Conservation (phyloP, 2,113 vertebrate species). For the Cyrtonyx montezumae region DNA sequence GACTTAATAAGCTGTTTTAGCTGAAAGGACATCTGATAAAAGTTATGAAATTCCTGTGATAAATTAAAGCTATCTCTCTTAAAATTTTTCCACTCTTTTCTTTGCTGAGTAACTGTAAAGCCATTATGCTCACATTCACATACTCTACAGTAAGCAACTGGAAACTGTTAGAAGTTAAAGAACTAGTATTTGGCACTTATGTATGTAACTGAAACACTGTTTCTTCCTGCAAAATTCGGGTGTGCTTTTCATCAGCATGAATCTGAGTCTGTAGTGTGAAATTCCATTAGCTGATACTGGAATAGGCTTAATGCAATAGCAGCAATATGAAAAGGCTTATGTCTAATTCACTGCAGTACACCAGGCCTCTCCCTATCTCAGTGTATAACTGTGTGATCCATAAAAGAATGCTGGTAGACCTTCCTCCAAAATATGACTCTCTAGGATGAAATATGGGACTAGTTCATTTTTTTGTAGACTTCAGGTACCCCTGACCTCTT, state of each 20-base stretch:
- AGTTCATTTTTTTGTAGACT: constrained; percentile 73
- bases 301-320: not conserved
- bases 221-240: constrained; percentile 39
- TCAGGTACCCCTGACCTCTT: constrained; percentile 84
- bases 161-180: constrained; percentile 32
- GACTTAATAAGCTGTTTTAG: constrained; percentile 53
- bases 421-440: constrained; percentile 33
- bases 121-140: not conserved
- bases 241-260: constrained; percentile 74
- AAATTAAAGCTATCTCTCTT: constrained; percentile 32
- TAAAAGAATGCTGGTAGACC: constrained; percentile 42
- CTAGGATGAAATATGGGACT: constrained; percentile 73
- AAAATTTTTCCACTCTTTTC: constrained; percentile 14
- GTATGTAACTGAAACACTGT: constrained; percentile 25
- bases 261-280: constrained; percentile 53
- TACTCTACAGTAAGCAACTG: not conserved
- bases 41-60: constrained; percentile 1
- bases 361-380: not conserved
- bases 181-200: constrained; percentile 36
- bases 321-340: constrained; percentile 4
- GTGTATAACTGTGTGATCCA: not conserved
- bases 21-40: constrained; percentile 66
- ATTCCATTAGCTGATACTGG: constrained; percentile 56
- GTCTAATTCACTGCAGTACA: constrained; percentile 21
- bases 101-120: constrained; percentile 58